Evolutionary conservation across 1,140 invertebrate species (phyloP).

Genomic region (Tetragnatha versicolor): DNA sequence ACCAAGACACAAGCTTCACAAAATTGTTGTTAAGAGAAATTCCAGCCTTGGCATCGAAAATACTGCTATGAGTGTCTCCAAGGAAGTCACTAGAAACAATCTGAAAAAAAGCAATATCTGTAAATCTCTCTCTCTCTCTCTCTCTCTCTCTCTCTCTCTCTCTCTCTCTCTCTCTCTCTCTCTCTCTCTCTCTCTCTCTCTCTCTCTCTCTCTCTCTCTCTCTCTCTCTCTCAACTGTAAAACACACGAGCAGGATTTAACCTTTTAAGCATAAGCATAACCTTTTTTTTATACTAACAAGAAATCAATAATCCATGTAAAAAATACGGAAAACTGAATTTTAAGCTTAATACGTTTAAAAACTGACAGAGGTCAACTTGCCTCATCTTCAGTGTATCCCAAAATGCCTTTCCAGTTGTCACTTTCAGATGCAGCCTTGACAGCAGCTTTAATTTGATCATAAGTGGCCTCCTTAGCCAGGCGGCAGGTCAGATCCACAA

Average conservation of each 20-base stretch:
- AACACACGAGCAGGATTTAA: no score
- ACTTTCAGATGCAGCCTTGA: constrained; percentile 83
- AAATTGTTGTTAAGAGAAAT: constrained; percentile 89
- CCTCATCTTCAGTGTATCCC: constrained; percentile 91
- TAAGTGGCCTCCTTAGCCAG: constrained; percentile 75
- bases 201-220: constrained; percentile 14
- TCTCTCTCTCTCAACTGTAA: constrained; percentile 19
- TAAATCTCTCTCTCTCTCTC: constrained; percentile 22
- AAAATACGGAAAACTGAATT: no score
- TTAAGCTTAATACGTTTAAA: no score
- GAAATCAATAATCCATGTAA: no score
- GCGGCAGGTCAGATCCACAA: constrained; percentile 87
- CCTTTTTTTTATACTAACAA: no score
- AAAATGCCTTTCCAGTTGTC: constrained; percentile 84
- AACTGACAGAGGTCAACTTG: constrained; percentile 42
- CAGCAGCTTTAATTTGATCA: constrained; percentile 87
- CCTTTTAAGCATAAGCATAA: not conserved
- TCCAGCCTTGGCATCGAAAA: constrained; percentile 94
- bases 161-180: constrained; percentile 20
- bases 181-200: constrained; percentile 23
- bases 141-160: constrained; percentile 18
- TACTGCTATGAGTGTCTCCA: constrained; percentile 82
- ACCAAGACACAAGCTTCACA: constrained; percentile 89
- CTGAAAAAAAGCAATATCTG: constrained; percentile 56
- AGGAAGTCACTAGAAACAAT: constrained; percentile 93